Conservation (phyloP, 2,888 invertebrate species). For the Sinodicranocentrus sp. region DNA sequence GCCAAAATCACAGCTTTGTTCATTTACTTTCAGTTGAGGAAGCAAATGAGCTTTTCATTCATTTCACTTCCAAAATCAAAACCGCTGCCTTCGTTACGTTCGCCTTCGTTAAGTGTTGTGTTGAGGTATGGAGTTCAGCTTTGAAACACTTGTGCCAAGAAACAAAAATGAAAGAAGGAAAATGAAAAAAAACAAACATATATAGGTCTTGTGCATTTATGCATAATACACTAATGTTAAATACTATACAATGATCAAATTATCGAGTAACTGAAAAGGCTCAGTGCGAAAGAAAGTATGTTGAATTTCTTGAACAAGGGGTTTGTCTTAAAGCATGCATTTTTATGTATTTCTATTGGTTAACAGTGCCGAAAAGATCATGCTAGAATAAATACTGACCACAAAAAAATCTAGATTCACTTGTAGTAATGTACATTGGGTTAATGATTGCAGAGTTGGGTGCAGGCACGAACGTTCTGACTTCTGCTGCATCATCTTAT, state of each 20-base stretch:
- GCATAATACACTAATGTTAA: neutral
- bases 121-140: neutral
- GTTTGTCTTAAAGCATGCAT: neutral
- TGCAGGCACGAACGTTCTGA: neutral
- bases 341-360: conserved; percentile 15
- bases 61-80: conserved; percentile 10
- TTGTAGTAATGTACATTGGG: conserved; percentile 17
- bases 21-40: conserved; percentile 64
- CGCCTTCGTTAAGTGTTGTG: neutral
- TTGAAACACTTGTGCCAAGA: neutral
- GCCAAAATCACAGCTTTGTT: conserved; percentile 60
- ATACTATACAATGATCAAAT: neutral
- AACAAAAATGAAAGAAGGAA: neutral
- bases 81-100: neutral
- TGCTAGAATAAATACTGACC: conserved; percentile 24
- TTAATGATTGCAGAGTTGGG: conserved; percentile 21
- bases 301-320: conserved; percentile 9
- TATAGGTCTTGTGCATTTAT: too few relatives aligned
- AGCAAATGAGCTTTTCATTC: conserved; percentile 64
- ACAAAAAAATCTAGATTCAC: conserved; percentile 24
- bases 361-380: conserved; percentile 45
- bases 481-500: neutral
- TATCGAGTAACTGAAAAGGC: neutral
- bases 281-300: conserved; percentile 26
- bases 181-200: too few relatives aligned